Evolutionary conservation across 1,140 invertebrate genomes (phyloP).

Genomic region (Ceratina australensis): DNA sequence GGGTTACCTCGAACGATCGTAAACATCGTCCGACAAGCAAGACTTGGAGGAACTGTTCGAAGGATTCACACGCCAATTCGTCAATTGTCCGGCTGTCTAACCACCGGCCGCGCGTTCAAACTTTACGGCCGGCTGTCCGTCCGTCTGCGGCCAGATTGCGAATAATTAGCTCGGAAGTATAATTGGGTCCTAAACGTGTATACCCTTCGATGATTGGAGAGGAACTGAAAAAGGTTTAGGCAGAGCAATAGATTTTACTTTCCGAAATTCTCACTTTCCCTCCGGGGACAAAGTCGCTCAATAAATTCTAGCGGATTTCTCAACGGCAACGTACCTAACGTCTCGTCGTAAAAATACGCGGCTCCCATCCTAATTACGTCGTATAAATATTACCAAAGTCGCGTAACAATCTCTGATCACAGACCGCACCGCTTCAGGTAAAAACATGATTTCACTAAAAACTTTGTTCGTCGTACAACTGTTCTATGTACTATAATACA

Average conservation of each 20-base stretch:
- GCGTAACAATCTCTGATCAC: too few species aligned
- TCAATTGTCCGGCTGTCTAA: not conserved
- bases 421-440: too few species aligned
- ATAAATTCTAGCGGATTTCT: too few species aligned
- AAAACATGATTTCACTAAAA: too few species aligned
- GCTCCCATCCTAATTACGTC: too few species aligned
- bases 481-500: too few species aligned
- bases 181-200: not conserved
- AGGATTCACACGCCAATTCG: slow-evolving; percentile 1
- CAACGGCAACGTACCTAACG: too few species aligned
- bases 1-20: slow-evolving; percentile 5
- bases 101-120: not conserved
- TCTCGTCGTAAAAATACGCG: too few species aligned
- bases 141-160: not conserved
- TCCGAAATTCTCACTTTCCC: too few species aligned
- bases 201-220: not conserved
- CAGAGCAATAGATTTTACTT: not conserved
- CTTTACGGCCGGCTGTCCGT: not conserved
- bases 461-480: too few species aligned
- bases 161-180: not conserved
- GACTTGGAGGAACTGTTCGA: not conserved
- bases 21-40: not conserved
- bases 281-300: too few species aligned
- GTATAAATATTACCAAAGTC: too few species aligned
- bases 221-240: not conserved